Evolutionary conservation across 1,140 invertebrate species (phyloP).

Genomic region (Formica selysi): DNA sequence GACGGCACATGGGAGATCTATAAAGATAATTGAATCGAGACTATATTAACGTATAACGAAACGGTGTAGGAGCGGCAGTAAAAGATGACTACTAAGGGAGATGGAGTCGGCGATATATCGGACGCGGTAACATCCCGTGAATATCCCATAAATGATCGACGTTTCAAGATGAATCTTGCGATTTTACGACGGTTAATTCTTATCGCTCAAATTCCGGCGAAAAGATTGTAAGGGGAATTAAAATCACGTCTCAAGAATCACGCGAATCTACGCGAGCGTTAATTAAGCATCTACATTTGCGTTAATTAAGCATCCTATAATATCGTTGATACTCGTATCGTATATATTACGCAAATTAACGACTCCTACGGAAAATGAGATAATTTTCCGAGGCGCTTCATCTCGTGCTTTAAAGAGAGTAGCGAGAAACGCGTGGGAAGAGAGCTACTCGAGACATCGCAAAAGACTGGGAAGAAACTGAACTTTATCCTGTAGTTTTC

Average conservation of each 20-base stretch:
- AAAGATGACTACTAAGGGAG: constrained; percentile 16
- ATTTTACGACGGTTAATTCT: not conserved
- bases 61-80: not conserved
- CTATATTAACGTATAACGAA: not conserved
- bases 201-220: not conserved
- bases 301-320: not conserved
- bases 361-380: constrained; percentile 30
- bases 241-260: not conserved
- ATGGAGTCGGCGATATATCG: not conserved
- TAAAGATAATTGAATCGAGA: constrained; percentile 46
- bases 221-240: not conserved
- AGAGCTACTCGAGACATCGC: constrained; percentile 41
- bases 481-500: constrained; percentile 42
- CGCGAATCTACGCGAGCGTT: constrained; percentile 11
- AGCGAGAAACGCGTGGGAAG: constrained; percentile 20
- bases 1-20: constrained; percentile 2
- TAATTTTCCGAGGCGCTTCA: constrained; percentile 18
- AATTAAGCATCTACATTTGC: constrained; percentile 11
- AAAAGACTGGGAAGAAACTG: constrained; percentile 41
- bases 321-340: not conserved
- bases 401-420: constrained; percentile 9
- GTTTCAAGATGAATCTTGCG: not conserved
- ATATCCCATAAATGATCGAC: not conserved
- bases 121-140: not conserved
- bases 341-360: constrained; percentile 14